Evolutionary conservation across 2,888 invertebrate genomes (phyloP), one percentile per base, ranked within the genome.

Genomic region (Drosophila kanekoi): DNA sequence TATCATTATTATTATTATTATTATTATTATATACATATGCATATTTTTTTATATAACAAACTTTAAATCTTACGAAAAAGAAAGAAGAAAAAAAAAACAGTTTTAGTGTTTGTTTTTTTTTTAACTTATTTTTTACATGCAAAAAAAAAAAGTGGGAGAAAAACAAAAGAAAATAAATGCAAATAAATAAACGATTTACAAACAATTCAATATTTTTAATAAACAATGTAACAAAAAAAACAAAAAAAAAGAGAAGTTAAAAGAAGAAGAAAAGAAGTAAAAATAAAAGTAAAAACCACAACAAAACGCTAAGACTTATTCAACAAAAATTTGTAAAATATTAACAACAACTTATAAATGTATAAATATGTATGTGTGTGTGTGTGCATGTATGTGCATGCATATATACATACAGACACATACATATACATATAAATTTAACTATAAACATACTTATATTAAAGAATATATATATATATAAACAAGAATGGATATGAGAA

Each of bases 281-380:
- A 61, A 63, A 60, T 53, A 68, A 65, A 73, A 65, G 23, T 57
- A 66, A 79, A 74, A 79, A 79, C 62, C 70, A 74, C 76, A 80
- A 76, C 66, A 85, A 87, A 83, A 85, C 88, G 86, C 86, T 88
- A 84, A 84, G 89, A 85, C 89, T 89, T 84, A 88, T 86, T 88
- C 79, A 87, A 85, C 67, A 82, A 77, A 87, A 70, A 68, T 63
- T 47, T 83, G 82, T 83, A 83, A 83, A 87, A 87, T 83, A 83
- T 85, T 83, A 83, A 87, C 73, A 66, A 53, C 67, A 72, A 60
- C 64, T 68, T 65, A 69, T 61, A 65, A 54, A 33, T 60, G 57
- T 43, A 57, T 44, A 61, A 40, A 49, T 54, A 28, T 48, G 54
- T 37, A 53, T 56, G 48, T 23, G 60, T 47, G 49, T 62, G 38